phyloP scores from a whole-genome alignment of 2,113 vertebrate species.

The Glaucomys volans region DNA sequence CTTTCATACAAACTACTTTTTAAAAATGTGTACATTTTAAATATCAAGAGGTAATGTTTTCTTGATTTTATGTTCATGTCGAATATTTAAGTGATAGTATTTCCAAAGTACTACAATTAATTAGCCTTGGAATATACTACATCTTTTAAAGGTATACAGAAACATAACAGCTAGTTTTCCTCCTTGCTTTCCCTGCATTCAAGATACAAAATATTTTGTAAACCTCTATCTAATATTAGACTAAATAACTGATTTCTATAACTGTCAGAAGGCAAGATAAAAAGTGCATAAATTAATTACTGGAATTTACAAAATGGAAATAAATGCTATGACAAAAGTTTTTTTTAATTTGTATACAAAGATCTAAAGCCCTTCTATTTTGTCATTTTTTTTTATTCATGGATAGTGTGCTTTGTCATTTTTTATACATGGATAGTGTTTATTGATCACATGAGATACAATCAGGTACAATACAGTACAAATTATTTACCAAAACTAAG shows the following conservation, averaged over 20 bases:
- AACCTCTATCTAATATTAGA: not conserved
- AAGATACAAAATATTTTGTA: not conserved
- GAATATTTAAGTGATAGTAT: not conserved
- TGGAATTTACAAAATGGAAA: constrained; percentile 5
- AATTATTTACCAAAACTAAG: not conserved
- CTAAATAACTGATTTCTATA: not conserved
- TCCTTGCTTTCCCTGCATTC: not conserved
- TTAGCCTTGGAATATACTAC: not conserved
- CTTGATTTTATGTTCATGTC: not conserved
- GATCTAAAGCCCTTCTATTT: not conserved
- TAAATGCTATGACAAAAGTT: not conserved
- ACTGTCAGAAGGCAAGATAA: not conserved
- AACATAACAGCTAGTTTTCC: not conserved
- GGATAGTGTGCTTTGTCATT: not conserved
- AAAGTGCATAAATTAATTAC: not conserved
- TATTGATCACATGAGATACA: not conserved
- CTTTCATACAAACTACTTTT: not conserved
- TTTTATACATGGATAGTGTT: not conserved
- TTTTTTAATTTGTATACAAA: not conserved
- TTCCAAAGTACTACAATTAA: not conserved
- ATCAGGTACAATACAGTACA: not conserved
- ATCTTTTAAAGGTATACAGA: not conserved
- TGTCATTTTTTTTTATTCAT: not conserved
- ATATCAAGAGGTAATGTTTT: not conserved
- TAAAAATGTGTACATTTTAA: not conserved